Evolutionary conservation across 2,113 vertebrate species (phyloP), one percentile per base, ranked within the genome.

Genomic region (Anolis carolinensis): DNA sequence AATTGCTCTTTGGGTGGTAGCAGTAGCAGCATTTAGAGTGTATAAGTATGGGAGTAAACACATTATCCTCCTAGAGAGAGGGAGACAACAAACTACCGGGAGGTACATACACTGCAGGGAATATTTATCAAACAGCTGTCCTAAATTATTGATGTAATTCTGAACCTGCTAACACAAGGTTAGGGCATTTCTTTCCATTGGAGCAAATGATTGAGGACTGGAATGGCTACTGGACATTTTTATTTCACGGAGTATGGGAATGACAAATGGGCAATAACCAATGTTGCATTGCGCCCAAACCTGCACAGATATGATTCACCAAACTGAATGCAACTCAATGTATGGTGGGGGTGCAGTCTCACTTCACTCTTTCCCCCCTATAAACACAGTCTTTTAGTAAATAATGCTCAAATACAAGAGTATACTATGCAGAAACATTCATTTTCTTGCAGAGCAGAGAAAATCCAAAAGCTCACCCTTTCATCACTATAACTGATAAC

Each of bases 11-110:
- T 4, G 4, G 70, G 88, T 85, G 74, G 79, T 79, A 89, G 83
- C 71, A 39, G 67, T 0, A 0, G 80, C 88, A 23, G 73, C 88
- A 86, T 89, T 90, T 76, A 85, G 77, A 0, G 0, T 0, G 0
- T 88, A 85, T 89, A 44, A 36, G 32, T 27, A 0, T 7, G 80
- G 68, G 25, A 90, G 77, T 30, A 90, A 76, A 39, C 62, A 89
- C 88, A 74, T 48, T 89, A 81, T 85, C 83, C 86, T 89, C 76
- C 63, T 73, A 70, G 81, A 44, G 50, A 89, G 79, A 36, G 67
- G 4, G 55, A 87, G 65, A 0, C 0, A 36, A 90, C 90, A 87
- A 18, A 34, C 21, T 72, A 79, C 14, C 9, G 32, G 52, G 62
- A 63, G 30, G 68, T 72, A 25, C 10, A 14, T 82, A 77, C 87